Evolutionary conservation across 2,113 vertebrate genomes (phyloP), one percentile per base, ranked within the genome.

Genomic region (Leptobrachium leishanense): DNA sequence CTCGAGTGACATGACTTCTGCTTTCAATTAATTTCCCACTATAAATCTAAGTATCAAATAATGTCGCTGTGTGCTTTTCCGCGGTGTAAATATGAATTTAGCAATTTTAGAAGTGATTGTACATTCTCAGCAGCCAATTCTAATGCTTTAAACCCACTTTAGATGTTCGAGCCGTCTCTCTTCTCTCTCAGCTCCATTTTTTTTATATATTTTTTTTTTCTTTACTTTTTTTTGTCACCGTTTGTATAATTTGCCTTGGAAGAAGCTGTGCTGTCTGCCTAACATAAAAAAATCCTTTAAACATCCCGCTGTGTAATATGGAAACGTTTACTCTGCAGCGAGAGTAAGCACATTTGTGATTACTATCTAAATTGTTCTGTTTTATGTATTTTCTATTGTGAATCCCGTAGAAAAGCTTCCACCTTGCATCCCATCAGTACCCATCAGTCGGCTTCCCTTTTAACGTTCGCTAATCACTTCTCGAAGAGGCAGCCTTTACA

Each of bases 321-420:
- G 13, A 13, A 13, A 59, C 55, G 55, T 59, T 59, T 59, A 59
- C 13, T 59, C 11, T 12, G 3, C 1, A 2, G 10, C 55, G 8
- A 7, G 10, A 8, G 11, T 59, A 15, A 59, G 46, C 46, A 59
- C 10, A 59, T 59, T 11, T 15, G 55, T 59, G 55, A 15, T 59
- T 59, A 59, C 55, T 59, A 59, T 59, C 55, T 59, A 59, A 59
- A 59, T 59, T 59, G 13, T 59, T 59, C 13, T 59, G 55, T 59
- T 59, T 59, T 59, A 13, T 13, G 13, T 59, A 3, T 59, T 12
- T 59, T 59, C 55, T 59, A 15, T 59, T 10, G 55, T 59, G 55
- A 59, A 8, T 59, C 1, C 55, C 13, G 2, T 59, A 59, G 13
- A 11, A 59, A 59, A 59, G 3, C 55, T 59, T 59, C 13, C 11